Conservation (phyloP, 2,888 invertebrate genomes). For the Pristionchus maxplancki region DNA sequence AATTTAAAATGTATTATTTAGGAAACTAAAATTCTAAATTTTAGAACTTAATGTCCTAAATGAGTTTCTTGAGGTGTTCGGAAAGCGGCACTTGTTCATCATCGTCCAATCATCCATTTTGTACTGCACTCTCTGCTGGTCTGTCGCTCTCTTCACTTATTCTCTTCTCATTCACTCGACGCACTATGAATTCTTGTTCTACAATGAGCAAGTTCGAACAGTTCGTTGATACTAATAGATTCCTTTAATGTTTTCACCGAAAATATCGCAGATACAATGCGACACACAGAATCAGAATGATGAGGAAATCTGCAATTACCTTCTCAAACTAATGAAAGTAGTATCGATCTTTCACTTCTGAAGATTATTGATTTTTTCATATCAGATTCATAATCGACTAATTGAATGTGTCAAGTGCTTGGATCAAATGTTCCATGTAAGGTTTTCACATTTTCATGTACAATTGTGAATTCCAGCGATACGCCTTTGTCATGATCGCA, state of each 20-base stretch:
- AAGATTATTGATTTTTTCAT: background rate
- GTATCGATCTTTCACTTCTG: no score
- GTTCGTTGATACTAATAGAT: background rate
- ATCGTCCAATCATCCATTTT: background rate
- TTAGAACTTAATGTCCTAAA: background rate
- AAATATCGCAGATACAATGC: background rate
- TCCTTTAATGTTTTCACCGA: background rate
- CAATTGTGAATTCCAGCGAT: background rate
- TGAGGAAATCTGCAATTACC: conserved; percentile 8
- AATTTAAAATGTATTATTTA: no score
- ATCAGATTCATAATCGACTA: conserved; percentile 18
- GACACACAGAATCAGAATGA: background rate
- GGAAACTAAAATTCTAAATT: no score
- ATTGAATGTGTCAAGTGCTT: conserved; percentile 39
- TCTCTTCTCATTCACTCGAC: conserved; percentile 30
- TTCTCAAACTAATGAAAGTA: background rate
- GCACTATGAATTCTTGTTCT: background rate
- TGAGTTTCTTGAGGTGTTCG: background rate
- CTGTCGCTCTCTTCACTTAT: conserved; percentile 37
- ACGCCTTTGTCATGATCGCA: conserved; percentile 31
- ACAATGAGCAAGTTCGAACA: background rate
- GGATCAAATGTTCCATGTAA: conserved; percentile 39
- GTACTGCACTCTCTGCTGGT: background rate
- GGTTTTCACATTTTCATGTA: background rate
- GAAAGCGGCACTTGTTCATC: background rate